Conservation (phyloP, 2,113 vertebrate genomes). For the Zingel zingel region DNA sequence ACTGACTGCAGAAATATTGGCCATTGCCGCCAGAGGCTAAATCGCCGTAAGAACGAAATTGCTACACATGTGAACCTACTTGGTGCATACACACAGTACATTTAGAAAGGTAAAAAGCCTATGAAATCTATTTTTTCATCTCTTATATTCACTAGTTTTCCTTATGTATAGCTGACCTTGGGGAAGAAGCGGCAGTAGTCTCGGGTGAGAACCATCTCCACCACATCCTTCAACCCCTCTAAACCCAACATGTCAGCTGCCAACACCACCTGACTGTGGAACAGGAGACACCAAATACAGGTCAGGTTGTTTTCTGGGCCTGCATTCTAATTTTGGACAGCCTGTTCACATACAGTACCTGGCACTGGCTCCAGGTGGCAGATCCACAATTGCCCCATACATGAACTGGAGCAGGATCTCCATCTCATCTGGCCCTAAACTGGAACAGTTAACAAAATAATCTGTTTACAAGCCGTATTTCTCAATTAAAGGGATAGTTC, state of each 20-base stretch:
- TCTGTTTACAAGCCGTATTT: not conserved
- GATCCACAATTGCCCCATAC: constrained; percentile 92
- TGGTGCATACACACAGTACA: not conserved
- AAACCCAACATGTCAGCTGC: constrained; percentile 95
- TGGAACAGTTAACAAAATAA: constrained; percentile 70
- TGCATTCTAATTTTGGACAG: not conserved
- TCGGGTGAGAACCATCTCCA: constrained; percentile 91
- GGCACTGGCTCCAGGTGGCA: constrained; percentile 88
- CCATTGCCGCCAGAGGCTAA: too few relatives aligned
- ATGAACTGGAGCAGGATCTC: constrained; percentile 92
- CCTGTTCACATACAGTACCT: constrained; percentile 82
- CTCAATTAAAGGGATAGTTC: not conserved
- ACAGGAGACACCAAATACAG: constrained; percentile 38
- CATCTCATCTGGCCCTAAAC: constrained; percentile 91
- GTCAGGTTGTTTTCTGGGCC: constrained; percentile 18
- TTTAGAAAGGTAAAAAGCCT: not conserved
- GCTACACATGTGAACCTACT: not conserved
- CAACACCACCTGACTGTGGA: constrained; percentile 87
- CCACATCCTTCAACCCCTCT: constrained; percentile 93
- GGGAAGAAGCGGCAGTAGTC: constrained; percentile 97
- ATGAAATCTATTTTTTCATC: not conserved
- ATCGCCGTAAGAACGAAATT: too few relatives aligned
- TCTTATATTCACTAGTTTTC: not conserved
- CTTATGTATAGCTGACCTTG: constrained; percentile 84
- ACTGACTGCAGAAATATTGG: too few relatives aligned